A percentile compares a stretch with the other conserved stretches of the same genome.
These are phyloP conservation scores for Drosophila silvestris DNA, from an alignment of 2,888 invertebrate genomes.

Conservation along the genomic window DNA sequence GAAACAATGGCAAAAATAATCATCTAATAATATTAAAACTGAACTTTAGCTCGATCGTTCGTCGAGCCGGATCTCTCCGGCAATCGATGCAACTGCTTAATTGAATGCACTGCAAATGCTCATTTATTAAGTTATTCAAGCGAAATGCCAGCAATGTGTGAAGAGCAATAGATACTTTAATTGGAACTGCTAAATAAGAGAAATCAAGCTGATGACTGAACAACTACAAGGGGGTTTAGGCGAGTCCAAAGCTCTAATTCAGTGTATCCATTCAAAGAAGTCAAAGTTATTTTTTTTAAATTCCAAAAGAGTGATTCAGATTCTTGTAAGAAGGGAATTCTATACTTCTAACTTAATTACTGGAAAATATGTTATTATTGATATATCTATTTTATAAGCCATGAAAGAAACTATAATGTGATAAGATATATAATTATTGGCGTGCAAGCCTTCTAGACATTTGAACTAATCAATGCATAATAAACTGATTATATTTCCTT, in stretches of 20 bases:
- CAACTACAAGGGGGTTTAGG: background rate
- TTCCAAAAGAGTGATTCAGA: background rate
- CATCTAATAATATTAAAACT: constrained; percentile 70
- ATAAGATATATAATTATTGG: background rate
- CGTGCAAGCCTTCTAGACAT: too few species aligned
- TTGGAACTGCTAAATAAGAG: constrained; percentile 42
- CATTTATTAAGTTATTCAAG: constrained; percentile 76
- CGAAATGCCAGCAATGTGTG: constrained; percentile 71
- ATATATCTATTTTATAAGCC: background rate
- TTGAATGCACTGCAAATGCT: constrained; percentile 67
- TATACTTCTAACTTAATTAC: background rate
- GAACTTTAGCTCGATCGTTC: constrained; percentile 51
- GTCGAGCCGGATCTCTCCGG: constrained; percentile 64
- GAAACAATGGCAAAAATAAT: constrained; percentile 66
- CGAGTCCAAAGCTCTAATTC: background rate
- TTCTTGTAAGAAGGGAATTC: background rate
- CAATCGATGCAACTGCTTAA: constrained; percentile 54
- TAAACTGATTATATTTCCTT: background rate
- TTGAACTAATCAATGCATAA: background rate
- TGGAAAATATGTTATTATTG: background rate
- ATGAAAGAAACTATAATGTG: background rate
- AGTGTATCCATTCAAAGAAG: background rate
- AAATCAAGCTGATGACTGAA: constrained; percentile 14
- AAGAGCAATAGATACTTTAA: constrained; percentile 64
- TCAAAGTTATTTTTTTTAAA: background rate